Conservation (phyloP, 1,140 invertebrate genomes). For the Cataglyphis hispanica region DNA sequence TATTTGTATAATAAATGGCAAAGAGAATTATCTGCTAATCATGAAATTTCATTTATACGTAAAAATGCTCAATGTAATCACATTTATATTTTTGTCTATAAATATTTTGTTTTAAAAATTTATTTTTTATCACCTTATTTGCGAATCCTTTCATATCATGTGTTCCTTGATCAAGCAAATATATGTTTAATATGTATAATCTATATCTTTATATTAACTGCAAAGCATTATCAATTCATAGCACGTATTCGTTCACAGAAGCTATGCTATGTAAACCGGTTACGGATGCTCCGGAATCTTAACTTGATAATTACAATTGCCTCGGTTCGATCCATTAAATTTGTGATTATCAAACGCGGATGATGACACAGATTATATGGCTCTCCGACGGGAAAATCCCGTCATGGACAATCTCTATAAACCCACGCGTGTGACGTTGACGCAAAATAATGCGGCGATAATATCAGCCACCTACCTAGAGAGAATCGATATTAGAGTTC, state of each 20-base stretch:
- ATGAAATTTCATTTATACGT: too few species aligned
- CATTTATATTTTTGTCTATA: too few species aligned
- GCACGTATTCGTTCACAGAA: not conserved
- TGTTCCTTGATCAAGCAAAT: not conserved
- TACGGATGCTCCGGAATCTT: constrained; percentile 13
- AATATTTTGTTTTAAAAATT: not conserved
- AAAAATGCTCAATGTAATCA: too few species aligned
- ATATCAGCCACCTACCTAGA: constrained; percentile 21
- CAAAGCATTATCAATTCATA: constrained; percentile 4
- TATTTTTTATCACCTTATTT: not conserved
- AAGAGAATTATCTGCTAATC: not conserved
- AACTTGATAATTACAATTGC: constrained; percentile 27
- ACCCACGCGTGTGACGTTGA: not conserved
- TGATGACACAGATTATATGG: constrained; percentile 14
- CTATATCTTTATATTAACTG: not conserved
- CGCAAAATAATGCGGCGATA: constrained; percentile 3
- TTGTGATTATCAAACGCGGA: constrained; percentile 9
- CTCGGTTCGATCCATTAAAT: constrained; percentile 6
- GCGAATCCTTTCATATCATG: not conserved
- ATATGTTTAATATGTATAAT: constrained; percentile 23
- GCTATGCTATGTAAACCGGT: not conserved
- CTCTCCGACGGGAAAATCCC: constrained; percentile 21
- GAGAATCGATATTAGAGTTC: constrained; percentile 14
- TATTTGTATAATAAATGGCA: not conserved
- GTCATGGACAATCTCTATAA: not conserved